Base-by-base conservation (phyloP, 2,113 vertebrate species). In the Hyaena hyaena region DNA sequence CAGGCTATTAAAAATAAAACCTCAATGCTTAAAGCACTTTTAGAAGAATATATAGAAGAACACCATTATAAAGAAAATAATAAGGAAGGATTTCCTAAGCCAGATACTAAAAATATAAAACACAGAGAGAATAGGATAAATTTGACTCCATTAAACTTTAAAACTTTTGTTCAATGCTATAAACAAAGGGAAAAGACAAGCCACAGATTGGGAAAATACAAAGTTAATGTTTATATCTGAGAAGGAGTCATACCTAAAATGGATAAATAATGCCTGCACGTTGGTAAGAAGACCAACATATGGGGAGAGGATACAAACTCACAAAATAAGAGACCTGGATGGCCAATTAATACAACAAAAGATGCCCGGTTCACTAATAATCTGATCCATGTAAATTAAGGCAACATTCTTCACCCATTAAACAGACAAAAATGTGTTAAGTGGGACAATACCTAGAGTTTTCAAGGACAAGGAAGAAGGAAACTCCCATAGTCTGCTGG, bases 51-150 rank as follows among this genome's bases (percentile, higher is more conserved):
- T 74, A 43, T 12, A 85, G 61, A 73, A 33, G 21, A 45, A 45
- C 0, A 31, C 31, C 48, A 10, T 88, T 45, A 35, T 16, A 2
- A 92, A 45, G 19, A 84, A 88, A 96, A 93, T 48, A 77, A n/a
- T 53, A 93, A 96, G 31, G 15, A 71, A n/a, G n/a, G 28, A 19
- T 93, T 88, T 96, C 53, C 21, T 73, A 88, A 82, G 16, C 5
- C 31, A 81, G 45, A 79, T 4, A 28, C 26, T 26, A 48, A 68
- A 48, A 77, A 21, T 16, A 43, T 68, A 85, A 76, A 85, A 5
- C 39, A 77, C 35, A 77, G 16, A 76, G 35, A 58, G 23, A 79
- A 88, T 28, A 69, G 3, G 35, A 35, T 55, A 65, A 65, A 17
- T 83, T 53, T 50, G 24, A 85, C 55, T 63, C 69, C 9, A 23